Evolutionary conservation across 2,797 vertebrate genomes (phyloP), one percentile per base, ranked within the genome.

Genomic region (Sebastes diaconus): DNA sequence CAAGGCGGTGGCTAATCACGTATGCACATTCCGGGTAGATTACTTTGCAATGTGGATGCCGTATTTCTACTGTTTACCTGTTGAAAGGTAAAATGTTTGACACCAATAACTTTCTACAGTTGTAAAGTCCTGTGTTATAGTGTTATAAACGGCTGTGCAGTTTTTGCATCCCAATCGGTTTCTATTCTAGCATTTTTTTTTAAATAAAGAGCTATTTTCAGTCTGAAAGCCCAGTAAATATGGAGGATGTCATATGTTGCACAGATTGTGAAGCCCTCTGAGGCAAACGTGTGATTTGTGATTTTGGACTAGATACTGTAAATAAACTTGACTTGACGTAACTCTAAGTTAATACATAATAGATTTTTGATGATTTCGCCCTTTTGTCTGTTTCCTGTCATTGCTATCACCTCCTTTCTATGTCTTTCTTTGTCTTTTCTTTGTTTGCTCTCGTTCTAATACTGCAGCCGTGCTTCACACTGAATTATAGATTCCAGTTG

Each of bases 401-500:
- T 46, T 65, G 68, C 46, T 29, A 12, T 73, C 3, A 3, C 54
- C 25, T 61, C 24, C 60, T 50, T 36, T 65, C 46, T 52, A 52
- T 77, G 69, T 87, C 54, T 69, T 14, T 27, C 32, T n/a, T 57
- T 22, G 30, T 57, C 68, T 58, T 36, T 14, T 29, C 69, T 46
- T 50, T 22, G 36, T 61, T 61, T 34, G 68, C 69, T 68, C 76
- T 80, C 2, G 29, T 81, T 54, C 55, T 70, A 39, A 80, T 54
- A 70, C 76, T 71, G 60, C 70, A 79, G 67, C 55, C n/a, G 24
- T 73, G 84, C 79, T 82, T 84, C 77, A 79, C 68, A 71, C 86
- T 86, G 86, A 90, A 87, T 90, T 84, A 88, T 86, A 84, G 66
- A 87, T 89, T 90, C 75, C 80, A 60, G 84, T 42, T 90, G 91